Percentiles rank a stretch among this genome's conserved stretches.
phyloP scores from a whole-genome alignment of 2,888 invertebrate species.

The Pheosia tremula region DNA sequence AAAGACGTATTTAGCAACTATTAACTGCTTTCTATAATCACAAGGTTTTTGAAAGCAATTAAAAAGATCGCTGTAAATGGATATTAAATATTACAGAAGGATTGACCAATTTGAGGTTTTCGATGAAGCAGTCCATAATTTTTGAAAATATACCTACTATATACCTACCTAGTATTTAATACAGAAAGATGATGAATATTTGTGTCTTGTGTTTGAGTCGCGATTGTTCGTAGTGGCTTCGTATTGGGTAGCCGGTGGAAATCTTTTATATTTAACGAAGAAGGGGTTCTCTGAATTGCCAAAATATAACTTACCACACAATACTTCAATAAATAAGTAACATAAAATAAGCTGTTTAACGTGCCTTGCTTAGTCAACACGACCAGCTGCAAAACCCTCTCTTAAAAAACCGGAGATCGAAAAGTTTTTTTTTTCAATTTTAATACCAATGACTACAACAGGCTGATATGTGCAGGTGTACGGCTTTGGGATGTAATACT shows the following conservation, averaged over 20 bases:
- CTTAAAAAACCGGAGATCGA: too few relatives aligned
- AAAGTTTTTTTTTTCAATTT: too few relatives aligned
- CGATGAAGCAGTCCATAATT: background rate
- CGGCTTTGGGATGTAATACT: too few relatives aligned
- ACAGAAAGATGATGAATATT: background rate
- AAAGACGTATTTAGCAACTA: background rate
- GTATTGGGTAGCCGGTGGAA: background rate
- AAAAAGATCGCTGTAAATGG: constrained; percentile 7
- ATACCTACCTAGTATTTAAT: background rate
- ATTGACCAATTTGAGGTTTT: constrained; percentile 9
- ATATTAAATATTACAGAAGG: constrained; percentile 14
- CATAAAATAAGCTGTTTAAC: too few relatives aligned
- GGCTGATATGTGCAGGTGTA: too few relatives aligned
- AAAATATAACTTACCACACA: too few relatives aligned
- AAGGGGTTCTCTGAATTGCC: too few relatives aligned
- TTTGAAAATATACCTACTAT: background rate
- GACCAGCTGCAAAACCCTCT: too few relatives aligned
- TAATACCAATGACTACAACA: too few relatives aligned
- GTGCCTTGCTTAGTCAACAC: too few relatives aligned
- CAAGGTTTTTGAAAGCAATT: constrained; percentile 2
- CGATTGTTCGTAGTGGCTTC: background rate
- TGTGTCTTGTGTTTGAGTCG: background rate
- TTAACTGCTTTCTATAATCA: constrained; percentile 9
- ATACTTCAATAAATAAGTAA: too few relatives aligned
- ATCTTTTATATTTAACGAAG: too few relatives aligned